Evolutionary conservation across 2,888 invertebrate genomes (phyloP), one percentile per base, ranked within the genome.

Genomic region (Hydropsyche betteni): DNA sequence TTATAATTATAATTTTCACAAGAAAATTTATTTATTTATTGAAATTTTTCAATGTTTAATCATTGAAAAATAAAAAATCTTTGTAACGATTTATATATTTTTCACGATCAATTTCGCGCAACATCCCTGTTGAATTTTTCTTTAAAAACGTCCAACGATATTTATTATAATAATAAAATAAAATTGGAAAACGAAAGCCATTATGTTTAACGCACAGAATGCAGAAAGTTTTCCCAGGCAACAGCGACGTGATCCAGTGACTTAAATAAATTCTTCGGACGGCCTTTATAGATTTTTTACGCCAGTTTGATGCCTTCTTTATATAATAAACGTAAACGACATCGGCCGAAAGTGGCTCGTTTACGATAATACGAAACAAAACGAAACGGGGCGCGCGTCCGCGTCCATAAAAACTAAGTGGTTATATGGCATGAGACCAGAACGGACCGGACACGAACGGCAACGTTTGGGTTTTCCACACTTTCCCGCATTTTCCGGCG

Each of bases 311-410:
- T 76, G 61, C 36, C 55, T 55, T 55, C 55, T 69, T 50, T 51
- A 71, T 71, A 71, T 74, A 69, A 76, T 76, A 76, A 76, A 74
- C 76, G 74, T 69, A 76, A 74, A 74, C 69, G 76, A 69, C 74
- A 76, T 69, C 74, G 74, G 69, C 74, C 51, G 51, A 74, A 44
- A 76, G 74, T 76, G 76, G 69, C 74, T 76, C 76, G 76, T 76
- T 76, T 74, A 76, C 76, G 76, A 69, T 76, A 76, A 76, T 76
- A 76, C 58, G 76, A 74, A 76, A 76, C 76, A 76, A 74, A 76
- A 76, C 76, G 76, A 64, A 76, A 74, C 69, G 74, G 52, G 64
- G 72, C 76, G 74, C 69, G 16, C 69, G 74, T 74, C 74, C 76
- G 68, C 76, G 76, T 24, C 61, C 74, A 76, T 76, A 76, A 76